Evolutionary conservation across 2,888 invertebrate species (phyloP).

Genomic region (Sinodicranocentrus sp.): DNA sequence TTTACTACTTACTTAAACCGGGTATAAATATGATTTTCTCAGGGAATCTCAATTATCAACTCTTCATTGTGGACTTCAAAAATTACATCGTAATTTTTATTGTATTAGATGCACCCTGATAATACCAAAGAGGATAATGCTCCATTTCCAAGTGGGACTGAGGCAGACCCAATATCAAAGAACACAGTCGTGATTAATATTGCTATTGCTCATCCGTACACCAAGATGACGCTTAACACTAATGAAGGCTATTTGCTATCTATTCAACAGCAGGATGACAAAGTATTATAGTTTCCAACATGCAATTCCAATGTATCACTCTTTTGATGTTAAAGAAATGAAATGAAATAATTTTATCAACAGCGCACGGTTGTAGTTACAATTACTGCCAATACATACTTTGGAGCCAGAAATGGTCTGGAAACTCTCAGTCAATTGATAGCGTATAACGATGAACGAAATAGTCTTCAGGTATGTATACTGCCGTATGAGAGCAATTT

Average conservation of each 20-base stretch:
- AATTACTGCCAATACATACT: conserved; percentile 80
- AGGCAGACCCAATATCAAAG: conserved; percentile 61
- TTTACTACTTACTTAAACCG: conserved; percentile 68
- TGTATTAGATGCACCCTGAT: conserved; percentile 70
- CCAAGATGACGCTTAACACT: conserved; percentile 64
- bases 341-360: background rate
- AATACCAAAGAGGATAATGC: conserved; percentile 58
- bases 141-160: conserved; percentile 68
- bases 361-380: conserved; percentile 67
- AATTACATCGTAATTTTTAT: too few species aligned
- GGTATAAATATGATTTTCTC: too few species aligned
- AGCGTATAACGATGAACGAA: conserved; percentile 78
- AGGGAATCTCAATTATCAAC: background rate
- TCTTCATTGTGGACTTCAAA: background rate
- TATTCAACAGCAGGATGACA: conserved; percentile 56
- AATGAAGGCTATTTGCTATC: conserved; percentile 73
- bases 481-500: too few species aligned
- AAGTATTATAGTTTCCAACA: background rate
- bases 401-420: conserved; percentile 87
- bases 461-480: conserved; percentile 80
- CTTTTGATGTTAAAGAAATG: conserved; percentile 13
- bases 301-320: background rate
- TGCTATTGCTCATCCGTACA: conserved; percentile 61
- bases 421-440: conserved; percentile 88
- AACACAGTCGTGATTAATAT: conserved; percentile 61